Base-by-base conservation (phyloP, 2,888 invertebrate genomes). In the Brachynemurus nebulosus region DNA sequence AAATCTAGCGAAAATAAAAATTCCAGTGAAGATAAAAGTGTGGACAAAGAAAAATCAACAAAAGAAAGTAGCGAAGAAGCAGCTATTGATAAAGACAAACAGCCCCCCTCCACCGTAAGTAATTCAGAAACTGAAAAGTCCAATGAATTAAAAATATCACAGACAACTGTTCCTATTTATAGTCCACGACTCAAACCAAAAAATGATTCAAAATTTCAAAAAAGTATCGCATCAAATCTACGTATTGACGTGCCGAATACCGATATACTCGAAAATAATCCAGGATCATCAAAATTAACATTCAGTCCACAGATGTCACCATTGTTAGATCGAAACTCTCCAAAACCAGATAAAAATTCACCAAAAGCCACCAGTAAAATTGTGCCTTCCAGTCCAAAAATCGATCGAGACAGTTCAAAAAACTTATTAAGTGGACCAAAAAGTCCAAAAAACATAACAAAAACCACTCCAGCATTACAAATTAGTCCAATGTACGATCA, bases 111-210 rank as follows among this genome's bases (percentile, higher is more conserved):
- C 39, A 12, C 8, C 33, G 36, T 14, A 21, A 17, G 17, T 11
- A 41, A 19, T 6, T 19, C 27, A 17, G 19, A 21, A 8, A 17
- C 12, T 20, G 11, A 35, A 20, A 34, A 21, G 9, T 30, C 18
- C 18, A 11, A 11, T 8, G 62, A 63, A 50, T 48, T 66, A 49
- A 64, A 64, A 51, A 66, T 66, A 40, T 65, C 63, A 50, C 63
- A 64, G 2, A 65, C 64, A 51, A 63, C 64, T 2, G 66, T 66
- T 34, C 59, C 65, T 7, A 66, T 66, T 49, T 64, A 64, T 48
- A 66, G 62, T 47, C 66, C 65, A 3, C 64, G 65, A 44, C 50
- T 62, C 45, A 64, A 65, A 46, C 59, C 57, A 16, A 37, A 44
- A 18, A 17, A 18, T 14, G 38, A 42, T 20, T 19, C 27, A 20